A percentile compares a stretch with the other conserved stretches of the same genome.
phyloP scores from a whole-genome alignment of 2,888 invertebrate species.

The Atherix ibis region DNA sequence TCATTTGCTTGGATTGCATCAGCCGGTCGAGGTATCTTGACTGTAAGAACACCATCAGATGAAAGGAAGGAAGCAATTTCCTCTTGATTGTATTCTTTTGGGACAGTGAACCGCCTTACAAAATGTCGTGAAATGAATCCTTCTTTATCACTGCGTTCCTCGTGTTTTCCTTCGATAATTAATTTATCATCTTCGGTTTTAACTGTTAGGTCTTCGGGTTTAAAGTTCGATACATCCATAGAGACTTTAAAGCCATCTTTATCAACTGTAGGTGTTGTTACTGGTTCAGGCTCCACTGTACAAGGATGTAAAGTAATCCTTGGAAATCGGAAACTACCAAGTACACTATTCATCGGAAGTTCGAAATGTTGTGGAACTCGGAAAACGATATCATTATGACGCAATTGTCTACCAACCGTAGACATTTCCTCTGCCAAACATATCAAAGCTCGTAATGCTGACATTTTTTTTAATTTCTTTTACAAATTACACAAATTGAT shows the following conservation, averaged over 20 bases:
- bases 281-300: conserved; percentile 1
- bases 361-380: conserved; percentile 1
- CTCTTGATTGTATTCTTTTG: conserved; percentile 50
- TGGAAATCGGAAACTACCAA: too few species aligned
- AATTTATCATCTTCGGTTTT: conserved; percentile 51
- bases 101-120: conserved; percentile 49
- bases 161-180: conserved; percentile 54
- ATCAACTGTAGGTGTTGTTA: conserved; percentile 20
- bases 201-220: conserved; percentile 53
- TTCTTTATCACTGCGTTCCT: conserved; percentile 47
- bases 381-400: not conserved
- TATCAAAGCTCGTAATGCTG: too few species aligned
- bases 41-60: conserved; percentile 47
- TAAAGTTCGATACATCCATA: conserved; percentile 55
- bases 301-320: not conserved
- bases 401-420: too few species aligned
- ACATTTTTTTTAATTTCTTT: too few species aligned
- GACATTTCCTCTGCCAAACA: too few species aligned
- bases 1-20: conserved; percentile 21
- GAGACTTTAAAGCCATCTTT: conserved; percentile 45
- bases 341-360: too few species aligned
- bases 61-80: conserved; percentile 52
- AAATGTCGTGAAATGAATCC: conserved; percentile 56
- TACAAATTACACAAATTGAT: too few species aligned
- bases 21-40: conserved; percentile 42